phyloP scores from a whole-genome alignment of 2,888 invertebrate genomes.

The Drosophila kokeensis region DNA sequence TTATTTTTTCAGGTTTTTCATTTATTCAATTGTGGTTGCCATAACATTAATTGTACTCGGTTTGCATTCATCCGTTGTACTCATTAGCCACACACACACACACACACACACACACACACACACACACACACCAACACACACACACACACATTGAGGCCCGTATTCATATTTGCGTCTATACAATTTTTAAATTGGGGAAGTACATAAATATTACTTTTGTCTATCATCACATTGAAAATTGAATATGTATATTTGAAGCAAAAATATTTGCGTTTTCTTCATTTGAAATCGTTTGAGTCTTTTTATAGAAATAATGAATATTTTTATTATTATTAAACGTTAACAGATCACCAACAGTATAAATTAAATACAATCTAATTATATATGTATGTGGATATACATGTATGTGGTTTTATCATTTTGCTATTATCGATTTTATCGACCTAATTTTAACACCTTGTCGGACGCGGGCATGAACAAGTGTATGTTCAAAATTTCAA shows the following conservation, averaged over 20 bases:
- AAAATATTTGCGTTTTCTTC: background rate
- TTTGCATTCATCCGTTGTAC: background rate
- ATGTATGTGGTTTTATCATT: too few species aligned
- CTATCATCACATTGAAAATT: background rate
- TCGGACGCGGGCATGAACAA: too few species aligned
- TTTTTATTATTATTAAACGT: background rate
- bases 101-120: background rate
- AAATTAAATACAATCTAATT: too few species aligned
- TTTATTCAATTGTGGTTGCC: background rate
- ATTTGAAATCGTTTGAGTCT: background rate
- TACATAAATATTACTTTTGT: background rate
- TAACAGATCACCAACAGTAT: background rate
- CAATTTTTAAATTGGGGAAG: background rate
- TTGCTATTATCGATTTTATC: too few species aligned
- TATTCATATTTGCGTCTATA: background rate
- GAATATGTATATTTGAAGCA: background rate
- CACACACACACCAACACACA: constrained; percentile 6
- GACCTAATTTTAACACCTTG: too few species aligned
- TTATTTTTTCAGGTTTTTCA: background rate
- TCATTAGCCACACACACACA: background rate
- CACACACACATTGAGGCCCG: background rate
- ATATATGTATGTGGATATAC: background rate
- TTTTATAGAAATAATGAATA: background rate
- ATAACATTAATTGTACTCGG: background rate
- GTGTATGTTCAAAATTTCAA: too few species aligned